Conservation (phyloP, 2,888 invertebrate genomes). For the Lacanobia wlatinum region DNA sequence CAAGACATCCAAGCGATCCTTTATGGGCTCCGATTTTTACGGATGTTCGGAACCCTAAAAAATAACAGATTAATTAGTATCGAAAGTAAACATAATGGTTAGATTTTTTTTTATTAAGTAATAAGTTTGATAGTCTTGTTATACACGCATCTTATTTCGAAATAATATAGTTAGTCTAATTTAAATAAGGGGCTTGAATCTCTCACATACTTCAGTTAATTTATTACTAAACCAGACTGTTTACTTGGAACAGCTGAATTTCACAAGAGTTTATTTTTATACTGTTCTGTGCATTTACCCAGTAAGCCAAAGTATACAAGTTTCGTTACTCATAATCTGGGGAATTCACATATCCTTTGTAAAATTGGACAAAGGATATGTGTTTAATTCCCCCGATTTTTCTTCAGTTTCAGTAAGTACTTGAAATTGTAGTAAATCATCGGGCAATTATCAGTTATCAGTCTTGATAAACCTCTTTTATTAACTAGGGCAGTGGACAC, state of each 20-base stretch:
- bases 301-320: not conserved
- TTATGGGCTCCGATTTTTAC: too few species aligned
- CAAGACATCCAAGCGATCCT: too few species aligned
- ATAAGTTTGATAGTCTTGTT: not conserved
- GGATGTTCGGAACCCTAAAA: too few species aligned
- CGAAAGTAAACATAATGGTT: too few species aligned
- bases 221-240: constrained; percentile 10
- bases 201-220: constrained; percentile 6
- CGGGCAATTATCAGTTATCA: constrained; percentile 27
- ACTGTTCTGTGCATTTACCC: not conserved
- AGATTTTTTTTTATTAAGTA: too few species aligned
- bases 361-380: too few species aligned
- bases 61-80: too few species aligned
- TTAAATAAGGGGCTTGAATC: not conserved
- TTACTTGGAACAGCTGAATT: constrained; percentile 9
- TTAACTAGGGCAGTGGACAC: constrained; percentile 28
- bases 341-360: not conserved
- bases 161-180: not conserved
- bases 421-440: constrained; percentile 23
- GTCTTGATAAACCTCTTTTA: constrained; percentile 17
- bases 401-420: constrained; percentile 14
- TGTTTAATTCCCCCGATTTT: too few species aligned
- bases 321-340: constrained; percentile 4
- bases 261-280: constrained; percentile 28
- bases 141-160: not conserved